phyloP scores from a whole-genome alignment of 2,888 invertebrate genomes.

The Erebia aethiops region DNA sequence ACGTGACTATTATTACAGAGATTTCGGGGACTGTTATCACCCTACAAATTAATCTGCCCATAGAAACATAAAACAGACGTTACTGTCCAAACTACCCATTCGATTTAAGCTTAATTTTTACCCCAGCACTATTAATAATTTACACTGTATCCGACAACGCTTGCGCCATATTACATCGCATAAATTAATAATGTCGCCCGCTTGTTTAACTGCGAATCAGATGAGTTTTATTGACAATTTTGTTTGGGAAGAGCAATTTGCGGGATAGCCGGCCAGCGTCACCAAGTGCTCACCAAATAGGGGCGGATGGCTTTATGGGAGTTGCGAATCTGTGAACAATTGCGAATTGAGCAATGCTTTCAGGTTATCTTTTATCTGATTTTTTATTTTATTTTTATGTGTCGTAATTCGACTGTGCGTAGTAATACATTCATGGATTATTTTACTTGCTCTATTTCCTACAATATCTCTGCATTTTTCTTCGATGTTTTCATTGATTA shows the following conservation, averaged over 20 bases:
- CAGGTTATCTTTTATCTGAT: constrained; percentile 2
- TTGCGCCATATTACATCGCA: constrained; percentile 82
- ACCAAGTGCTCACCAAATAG: constrained; percentile 79
- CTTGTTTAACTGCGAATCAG: constrained; percentile 83
- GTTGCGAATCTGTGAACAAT: constrained; percentile 38
- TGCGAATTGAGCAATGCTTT: constrained; percentile 28
- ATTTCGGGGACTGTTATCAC: constrained; percentile 55
- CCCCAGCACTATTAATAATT: constrained; percentile 83
- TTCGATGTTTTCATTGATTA: no score
- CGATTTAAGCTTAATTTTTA: constrained; percentile 82
- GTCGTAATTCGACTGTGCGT: background rate
- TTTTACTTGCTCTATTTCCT: no score
- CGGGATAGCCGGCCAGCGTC: constrained; percentile 76
- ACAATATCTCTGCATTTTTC: no score
- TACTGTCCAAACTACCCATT: constrained; percentile 80
- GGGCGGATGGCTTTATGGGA: constrained; percentile 49
- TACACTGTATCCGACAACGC: constrained; percentile 79
- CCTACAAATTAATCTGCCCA: constrained; percentile 74
- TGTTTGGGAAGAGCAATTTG: constrained; percentile 82
- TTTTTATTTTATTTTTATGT: background rate
- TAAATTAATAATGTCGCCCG: constrained; percentile 83
- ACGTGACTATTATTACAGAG: constrained; percentile 45
- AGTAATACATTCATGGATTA: no score
- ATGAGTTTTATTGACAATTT: constrained; percentile 84
- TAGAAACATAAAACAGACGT: constrained; percentile 77